These are phyloP conservation scores for Tursiops truncatus DNA, from an alignment of 2,113 vertebrate genomes.

Conservation along the genomic window DNA sequence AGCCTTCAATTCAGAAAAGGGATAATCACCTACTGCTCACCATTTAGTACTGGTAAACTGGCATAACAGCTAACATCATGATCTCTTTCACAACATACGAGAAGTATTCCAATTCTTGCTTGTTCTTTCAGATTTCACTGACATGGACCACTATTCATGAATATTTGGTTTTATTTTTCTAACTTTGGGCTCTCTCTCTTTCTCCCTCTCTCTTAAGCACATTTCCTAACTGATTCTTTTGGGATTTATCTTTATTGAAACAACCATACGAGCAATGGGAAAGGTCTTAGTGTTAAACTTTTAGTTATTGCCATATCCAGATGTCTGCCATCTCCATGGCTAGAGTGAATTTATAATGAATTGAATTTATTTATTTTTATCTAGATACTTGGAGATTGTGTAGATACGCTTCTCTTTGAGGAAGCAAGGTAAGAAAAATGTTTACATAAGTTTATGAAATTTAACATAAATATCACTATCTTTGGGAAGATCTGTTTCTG, in stretches of 20 bases:
- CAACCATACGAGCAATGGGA: background rate
- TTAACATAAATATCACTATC: background rate
- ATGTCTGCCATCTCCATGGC: background rate
- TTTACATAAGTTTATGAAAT: background rate
- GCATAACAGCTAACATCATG: background rate
- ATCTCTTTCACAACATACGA: background rate
- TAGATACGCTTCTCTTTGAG: background rate
- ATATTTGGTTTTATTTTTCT: background rate
- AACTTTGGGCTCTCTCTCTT: background rate
- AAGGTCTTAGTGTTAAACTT: background rate
- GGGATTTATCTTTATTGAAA: background rate
- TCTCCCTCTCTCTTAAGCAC: background rate
- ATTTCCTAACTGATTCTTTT: background rate
- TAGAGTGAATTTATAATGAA: background rate
- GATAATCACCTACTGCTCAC: background rate
- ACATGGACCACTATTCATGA: background rate
- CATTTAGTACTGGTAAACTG: background rate
- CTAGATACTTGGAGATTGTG: background rate
- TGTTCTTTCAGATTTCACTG: background rate
- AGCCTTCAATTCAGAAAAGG: background rate
- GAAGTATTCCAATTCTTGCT: background rate
- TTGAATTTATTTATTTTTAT: background rate
- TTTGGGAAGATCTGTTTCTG: background rate
- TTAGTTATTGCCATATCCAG: background rate
- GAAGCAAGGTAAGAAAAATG: background rate